phyloP scores from a whole-genome alignment of 2,113 vertebrate species.

The Ceyx cyanopectus region DNA sequence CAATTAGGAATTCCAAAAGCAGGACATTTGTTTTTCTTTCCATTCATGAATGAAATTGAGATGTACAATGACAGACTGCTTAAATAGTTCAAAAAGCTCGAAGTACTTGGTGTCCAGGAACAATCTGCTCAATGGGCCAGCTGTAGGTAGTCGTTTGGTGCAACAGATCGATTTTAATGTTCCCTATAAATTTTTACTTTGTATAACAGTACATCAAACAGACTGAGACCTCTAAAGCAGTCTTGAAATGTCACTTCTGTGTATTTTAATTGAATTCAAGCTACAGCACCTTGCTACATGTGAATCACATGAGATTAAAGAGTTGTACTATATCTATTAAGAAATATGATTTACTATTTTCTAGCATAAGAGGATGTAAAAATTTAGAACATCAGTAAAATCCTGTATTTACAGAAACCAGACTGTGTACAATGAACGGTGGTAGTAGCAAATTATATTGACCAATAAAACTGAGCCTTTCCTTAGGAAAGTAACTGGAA shows the following conservation, averaged over 20 bases:
- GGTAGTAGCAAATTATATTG: conserved; percentile 27
- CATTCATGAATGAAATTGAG: not conserved
- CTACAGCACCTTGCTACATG: not conserved
- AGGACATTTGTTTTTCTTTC: not conserved
- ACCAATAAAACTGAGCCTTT: conserved; percentile 44
- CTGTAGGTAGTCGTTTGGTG: not conserved
- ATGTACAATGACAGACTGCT: not conserved
- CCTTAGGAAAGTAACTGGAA: conserved; percentile 62
- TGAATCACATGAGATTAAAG: not conserved
- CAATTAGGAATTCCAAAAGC: not conserved
- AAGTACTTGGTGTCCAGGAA: not conserved
- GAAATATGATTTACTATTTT: not conserved
- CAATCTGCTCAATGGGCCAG: not conserved
- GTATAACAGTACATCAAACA: not conserved
- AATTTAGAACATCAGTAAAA: not conserved
- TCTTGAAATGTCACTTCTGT: not conserved
- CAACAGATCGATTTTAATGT: not conserved
- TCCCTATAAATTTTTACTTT: not conserved
- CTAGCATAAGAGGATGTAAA: not conserved
- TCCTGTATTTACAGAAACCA: not conserved
- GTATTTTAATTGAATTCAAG: conserved; percentile 14
- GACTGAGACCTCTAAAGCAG: not conserved
- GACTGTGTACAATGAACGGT: not conserved
- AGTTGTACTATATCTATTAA: not conserved
- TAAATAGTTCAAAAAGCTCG: not conserved